phyloP scores from a whole-genome alignment of 1,140 invertebrate species.

The Dendroctonus valens region DNA sequence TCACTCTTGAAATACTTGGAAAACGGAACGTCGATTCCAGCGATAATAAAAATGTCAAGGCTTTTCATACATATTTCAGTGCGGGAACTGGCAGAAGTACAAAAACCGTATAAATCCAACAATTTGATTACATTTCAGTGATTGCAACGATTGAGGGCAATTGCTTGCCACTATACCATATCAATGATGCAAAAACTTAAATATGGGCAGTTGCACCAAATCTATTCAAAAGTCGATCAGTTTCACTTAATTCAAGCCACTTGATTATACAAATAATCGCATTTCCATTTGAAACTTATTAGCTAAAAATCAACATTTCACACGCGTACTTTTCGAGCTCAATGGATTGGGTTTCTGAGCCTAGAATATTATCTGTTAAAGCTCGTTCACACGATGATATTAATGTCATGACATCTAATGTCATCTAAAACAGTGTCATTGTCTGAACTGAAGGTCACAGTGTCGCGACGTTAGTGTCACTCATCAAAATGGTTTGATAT shows the following conservation, averaged over 20 bases:
- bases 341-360: no score
- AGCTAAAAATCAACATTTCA: no score
- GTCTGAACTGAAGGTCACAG: not conserved
- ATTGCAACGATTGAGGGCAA: not conserved
- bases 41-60: constrained; percentile 11
- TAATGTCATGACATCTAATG: no score
- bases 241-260: not conserved
- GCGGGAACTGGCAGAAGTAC: constrained; percentile 2
- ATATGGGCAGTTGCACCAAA: not conserved
- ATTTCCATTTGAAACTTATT: no score
- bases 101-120: not conserved
- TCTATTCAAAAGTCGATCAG: not conserved
- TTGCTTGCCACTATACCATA: not conserved
- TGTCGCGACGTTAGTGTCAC: not conserved
- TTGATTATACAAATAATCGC: not conserved
- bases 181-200: constrained; percentile 2
- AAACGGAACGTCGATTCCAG: no score
- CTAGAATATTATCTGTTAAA: no score
- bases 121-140: not conserved
- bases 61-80: constrained; percentile 9
- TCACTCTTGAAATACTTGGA: no score
- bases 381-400: no score
- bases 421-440: no score
- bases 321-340: no score
- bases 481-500: not conserved